Conservation (phyloP, 2,113 vertebrate species). For the Cyphomyrus discorhynchus region DNA sequence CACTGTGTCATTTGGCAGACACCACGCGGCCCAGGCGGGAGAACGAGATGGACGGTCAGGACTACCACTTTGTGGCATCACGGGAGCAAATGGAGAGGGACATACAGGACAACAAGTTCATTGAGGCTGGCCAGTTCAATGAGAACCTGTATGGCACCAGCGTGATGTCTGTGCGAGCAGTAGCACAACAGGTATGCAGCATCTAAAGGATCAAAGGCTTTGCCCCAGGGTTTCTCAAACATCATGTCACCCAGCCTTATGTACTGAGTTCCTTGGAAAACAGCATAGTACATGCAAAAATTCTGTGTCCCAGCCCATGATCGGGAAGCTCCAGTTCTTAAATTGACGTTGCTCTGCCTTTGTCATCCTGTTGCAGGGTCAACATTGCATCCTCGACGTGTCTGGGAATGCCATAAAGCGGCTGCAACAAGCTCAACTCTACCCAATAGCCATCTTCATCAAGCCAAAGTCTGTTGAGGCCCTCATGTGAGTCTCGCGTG, state of each 20-base stretch:
- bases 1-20: conserved; percentile 57
- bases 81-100: conserved; percentile 98
- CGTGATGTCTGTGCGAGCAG: conserved; percentile 90
- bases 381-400: conserved; percentile 97
- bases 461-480: conserved; percentile 98
- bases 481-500: conserved; percentile 80
- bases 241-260: background rate
- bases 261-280: background rate
- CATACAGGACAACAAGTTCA: conserved; percentile 98
- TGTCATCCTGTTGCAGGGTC: conserved; percentile 66
- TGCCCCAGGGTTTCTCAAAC: background rate
- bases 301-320: background rate
- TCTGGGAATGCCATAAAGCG: conserved; percentile 98
- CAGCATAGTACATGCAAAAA: background rate
- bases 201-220: background rate
- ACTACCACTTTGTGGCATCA: conserved; percentile 91
- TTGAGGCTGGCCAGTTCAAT: conserved; percentile 95
- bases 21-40: conserved; percentile 89
- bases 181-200: conserved; percentile 82
- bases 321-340: background rate
- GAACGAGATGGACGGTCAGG: conserved; percentile 90
- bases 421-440: conserved; percentile 98
- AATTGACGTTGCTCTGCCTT: background rate
- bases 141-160: conserved; percentile 97
- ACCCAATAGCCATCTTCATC: conserved; percentile 96